Percentiles rank a stretch among this genome's conserved stretches.
These are phyloP conservation scores for Cirrhinus molitorella DNA, from an alignment of 2,797 vertebrate genomes.

Conservation along the genomic window DNA sequence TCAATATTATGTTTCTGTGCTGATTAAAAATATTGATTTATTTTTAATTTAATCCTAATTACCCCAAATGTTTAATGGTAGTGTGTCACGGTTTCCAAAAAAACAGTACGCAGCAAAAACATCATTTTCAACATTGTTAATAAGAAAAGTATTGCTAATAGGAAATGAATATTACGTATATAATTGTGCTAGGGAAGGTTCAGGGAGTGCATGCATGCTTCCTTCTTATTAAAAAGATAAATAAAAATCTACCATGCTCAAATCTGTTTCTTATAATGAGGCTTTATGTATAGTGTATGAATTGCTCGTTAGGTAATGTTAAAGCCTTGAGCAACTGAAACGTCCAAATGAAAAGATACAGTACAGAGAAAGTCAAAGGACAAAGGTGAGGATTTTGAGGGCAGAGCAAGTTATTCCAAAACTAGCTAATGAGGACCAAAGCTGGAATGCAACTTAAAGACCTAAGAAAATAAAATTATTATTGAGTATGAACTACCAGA, in stretches of 20 bases:
- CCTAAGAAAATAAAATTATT: background rate
- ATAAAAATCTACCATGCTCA: background rate
- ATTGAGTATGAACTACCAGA: background rate
- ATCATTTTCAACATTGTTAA: background rate
- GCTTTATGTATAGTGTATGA: background rate
- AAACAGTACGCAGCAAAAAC: too few species aligned
- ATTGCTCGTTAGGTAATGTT: background rate
- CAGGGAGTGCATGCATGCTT: background rate
- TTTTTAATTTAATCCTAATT: too few species aligned
- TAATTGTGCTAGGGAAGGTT: background rate
- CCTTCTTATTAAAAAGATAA: background rate
- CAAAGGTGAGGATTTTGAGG: background rate
- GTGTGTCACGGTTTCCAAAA: too few species aligned
- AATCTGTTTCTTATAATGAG: slow-evolving; percentile 20
- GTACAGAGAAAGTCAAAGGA: background rate
- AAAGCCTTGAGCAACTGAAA: background rate
- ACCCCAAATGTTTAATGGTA: background rate
- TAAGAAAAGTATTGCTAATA: background rate
- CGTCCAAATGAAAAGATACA: slow-evolving; percentile 2
- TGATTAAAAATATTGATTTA: background rate
- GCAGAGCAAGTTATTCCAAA: slow-evolving; percentile 14
- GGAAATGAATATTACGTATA: background rate
- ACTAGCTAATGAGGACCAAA: slow-evolving; percentile 14
- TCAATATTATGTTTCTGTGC: background rate
- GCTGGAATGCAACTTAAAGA: background rate